Conservation (phyloP, 2,888 invertebrate species). For the Drosophila monieri region DNA sequence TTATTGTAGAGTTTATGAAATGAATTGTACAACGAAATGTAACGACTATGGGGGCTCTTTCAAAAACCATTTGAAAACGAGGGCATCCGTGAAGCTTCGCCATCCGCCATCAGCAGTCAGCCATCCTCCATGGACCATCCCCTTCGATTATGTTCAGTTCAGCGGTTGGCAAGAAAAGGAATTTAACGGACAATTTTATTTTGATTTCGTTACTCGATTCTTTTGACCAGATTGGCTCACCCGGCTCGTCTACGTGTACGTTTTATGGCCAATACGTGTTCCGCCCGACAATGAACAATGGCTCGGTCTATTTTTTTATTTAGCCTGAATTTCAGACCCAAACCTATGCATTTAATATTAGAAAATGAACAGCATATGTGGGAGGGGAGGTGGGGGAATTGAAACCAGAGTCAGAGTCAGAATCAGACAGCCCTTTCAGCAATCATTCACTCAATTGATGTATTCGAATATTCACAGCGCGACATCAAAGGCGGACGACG, state of each 20-base stretch:
- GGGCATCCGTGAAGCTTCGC: constrained; percentile 15
- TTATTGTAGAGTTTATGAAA: constrained; percentile 8
- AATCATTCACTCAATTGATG: constrained; percentile 72
- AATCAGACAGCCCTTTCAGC: constrained; percentile 56
- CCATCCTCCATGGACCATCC: not conserved
- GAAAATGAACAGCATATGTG: constrained; percentile 31
- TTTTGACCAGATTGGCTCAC: constrained; percentile 39
- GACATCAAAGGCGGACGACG: constrained; percentile 66
- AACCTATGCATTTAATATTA: constrained; percentile 36
- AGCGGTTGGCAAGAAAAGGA: constrained; percentile 14
- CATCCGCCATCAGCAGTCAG: too few species aligned
- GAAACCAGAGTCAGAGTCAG: not conserved
- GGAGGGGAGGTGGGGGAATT: constrained; percentile 4
- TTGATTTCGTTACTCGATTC: constrained; percentile 38
- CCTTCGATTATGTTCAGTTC: constrained; percentile 23
- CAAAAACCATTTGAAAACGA: constrained; percentile 23
- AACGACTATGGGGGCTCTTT: constrained; percentile 14
- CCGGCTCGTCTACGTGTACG: constrained; percentile 56
- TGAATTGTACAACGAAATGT: constrained; percentile 2
- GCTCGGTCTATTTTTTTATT: constrained; percentile 9
- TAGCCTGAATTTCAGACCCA: not conserved
- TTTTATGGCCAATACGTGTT: constrained; percentile 71
- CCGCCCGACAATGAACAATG: constrained; percentile 40
- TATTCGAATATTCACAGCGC: constrained; percentile 71
- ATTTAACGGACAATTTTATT: constrained; percentile 44